phyloP scores from a whole-genome alignment of 2,888 invertebrate genomes.

The Xestia sexstrigata region DNA sequence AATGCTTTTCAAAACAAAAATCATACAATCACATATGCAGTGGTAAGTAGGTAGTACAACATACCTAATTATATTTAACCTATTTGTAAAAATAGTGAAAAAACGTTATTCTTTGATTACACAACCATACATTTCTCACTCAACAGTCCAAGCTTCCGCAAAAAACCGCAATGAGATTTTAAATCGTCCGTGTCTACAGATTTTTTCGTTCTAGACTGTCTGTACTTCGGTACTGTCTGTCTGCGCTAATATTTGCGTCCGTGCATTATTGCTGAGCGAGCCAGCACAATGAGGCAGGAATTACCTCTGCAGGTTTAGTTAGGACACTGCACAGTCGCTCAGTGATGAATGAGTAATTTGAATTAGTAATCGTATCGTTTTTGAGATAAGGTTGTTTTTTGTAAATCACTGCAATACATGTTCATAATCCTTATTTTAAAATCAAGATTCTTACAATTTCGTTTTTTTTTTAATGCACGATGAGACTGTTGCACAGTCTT shows the following conservation, averaged over 20 bases:
- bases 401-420: background rate
- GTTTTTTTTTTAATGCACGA: too few species aligned
- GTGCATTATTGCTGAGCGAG: conserved; percentile 86
- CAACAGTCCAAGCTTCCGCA: background rate
- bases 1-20: background rate
- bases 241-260: conserved; percentile 87
- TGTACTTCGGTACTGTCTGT: conserved; percentile 77
- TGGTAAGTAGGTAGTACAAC: too few species aligned
- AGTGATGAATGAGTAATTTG: conserved; percentile 51
- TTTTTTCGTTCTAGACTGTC: conserved; percentile 78
- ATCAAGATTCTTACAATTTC: background rate
- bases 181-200: conserved; percentile 69
- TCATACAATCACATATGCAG: too few species aligned
- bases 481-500: background rate
- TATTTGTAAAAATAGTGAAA: background rate
- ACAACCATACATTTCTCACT: background rate
- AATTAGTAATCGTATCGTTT: conserved; percentile 31
- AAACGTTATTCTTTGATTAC: background rate
- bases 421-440: background rate
- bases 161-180: conserved; percentile 69
- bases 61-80: too few species aligned
- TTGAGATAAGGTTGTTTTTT: background rate
- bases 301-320: conserved; percentile 73
- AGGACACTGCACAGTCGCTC: conserved; percentile 45
- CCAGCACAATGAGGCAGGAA: conserved; percentile 82